Base-by-base conservation (phyloP, 2,797 vertebrate species). In the Chlorospingus semifuscus region DNA sequence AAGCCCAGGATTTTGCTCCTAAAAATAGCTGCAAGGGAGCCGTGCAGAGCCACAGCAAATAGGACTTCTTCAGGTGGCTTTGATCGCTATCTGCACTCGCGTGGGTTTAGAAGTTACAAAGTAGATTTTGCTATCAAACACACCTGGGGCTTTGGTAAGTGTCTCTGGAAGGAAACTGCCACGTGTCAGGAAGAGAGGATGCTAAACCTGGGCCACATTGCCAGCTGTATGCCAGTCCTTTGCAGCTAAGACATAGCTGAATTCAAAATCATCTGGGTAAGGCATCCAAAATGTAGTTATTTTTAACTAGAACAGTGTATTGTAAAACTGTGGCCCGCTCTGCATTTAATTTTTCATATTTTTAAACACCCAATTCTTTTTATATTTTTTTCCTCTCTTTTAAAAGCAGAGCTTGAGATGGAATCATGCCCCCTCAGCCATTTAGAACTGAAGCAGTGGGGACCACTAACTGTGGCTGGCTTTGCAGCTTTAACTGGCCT, bases 401-500 rank as follows among this genome's bases (percentile, higher is more conserved):
- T 88, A 70, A 72, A 91, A 76, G 37, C 57, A 21, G 56, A 66
- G 47, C 78, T 88, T 49, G 70, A 50, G 22, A 29, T 27, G 60
- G 78, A 93, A 78, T 79, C 50, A 16, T 86, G 82, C 78, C 87
- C 84, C 77, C 50, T 89, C 85, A 77, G 75, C 74, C 87, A 55
- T 83, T 90, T 75, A 82, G 91, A 93, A 83, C 78, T 27, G 70
- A 90, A 92, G 65, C 89, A 64, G 85, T 87, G 80, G 93, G 95
- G 94, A 95, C 92, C 82, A 46, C 78, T 96, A 93, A 90, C 81
- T 80, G 55, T 87, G 88, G 93, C 97, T 93, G 93, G 83, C 96
- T 96, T 95, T 98, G 96, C 97, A 93, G 96, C 97, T 98, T 97
- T 97, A 97, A 97, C 95, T 93, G 96, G 95, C 91, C 96, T 97